Base-by-base conservation (phyloP, 2,113 vertebrate species). In the Sorex fumeus region DNA sequence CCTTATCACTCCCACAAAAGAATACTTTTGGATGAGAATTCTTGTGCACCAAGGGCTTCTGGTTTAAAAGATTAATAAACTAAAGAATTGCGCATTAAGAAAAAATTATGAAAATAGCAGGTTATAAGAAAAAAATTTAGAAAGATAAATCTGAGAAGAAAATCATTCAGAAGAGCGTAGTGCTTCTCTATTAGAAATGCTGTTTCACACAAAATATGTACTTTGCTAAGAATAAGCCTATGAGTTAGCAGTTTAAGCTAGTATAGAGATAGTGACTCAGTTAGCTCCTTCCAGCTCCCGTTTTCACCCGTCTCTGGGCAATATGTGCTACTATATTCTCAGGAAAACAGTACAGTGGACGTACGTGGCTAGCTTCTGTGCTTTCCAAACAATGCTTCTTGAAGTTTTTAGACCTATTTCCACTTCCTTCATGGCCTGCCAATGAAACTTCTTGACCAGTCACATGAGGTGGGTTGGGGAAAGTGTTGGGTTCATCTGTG, bases 21-120 rank as follows among this genome's bases (percentile, higher is more conserved):
- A 88, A 30, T 10, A 74, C 3, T 27, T 4, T 11, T 47, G 19
- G 50, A 6, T 47, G 47, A 34, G 53, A 7, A 27, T 40, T 76
- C 36, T 21, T 80, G 9, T 67, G 34, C 7, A 32, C 19, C 45
- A 84, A 77, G 12, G 7, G 4, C 30, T 90, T 62, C 34, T 12
- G 18, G 28, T 84, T 18, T 30, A 64, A 92, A 28, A 84, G 45
- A 67, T 43, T 45, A 34, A 84, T 67, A 72, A 90, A 36, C 4
- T 40, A 64, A 87, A 84, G 4, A 23, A 34, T 83, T 80, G 36
- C 60, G 88, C 70, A 67, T 93, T 69, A 69, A 87, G 25, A 43
- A 15, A 67, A 75, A 66, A 80, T 40, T 60, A 18, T 67, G 28
- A 25, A 18, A 18, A 71, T 62, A 62, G 0, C 30, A 84, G 30